Conservation (phyloP, 1,140 invertebrate species). For the Caenorhabditis inopinata region DNA sequence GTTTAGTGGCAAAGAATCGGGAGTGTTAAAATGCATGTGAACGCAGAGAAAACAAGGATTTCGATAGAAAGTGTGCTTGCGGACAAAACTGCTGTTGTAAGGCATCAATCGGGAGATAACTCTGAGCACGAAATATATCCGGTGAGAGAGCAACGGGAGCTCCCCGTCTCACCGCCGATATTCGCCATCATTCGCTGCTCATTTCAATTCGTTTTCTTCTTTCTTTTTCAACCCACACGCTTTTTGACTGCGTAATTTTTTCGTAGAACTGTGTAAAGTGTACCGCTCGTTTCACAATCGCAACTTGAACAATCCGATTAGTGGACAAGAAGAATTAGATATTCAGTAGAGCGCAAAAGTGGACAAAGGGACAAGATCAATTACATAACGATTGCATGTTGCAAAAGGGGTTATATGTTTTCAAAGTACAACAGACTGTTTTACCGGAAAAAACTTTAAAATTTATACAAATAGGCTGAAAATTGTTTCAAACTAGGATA, state of each 20-base stretch:
- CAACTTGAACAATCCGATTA: slow-evolving; percentile 34
- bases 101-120: slow-evolving; percentile 23
- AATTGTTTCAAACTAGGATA: no score
- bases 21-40: slow-evolving; percentile 28
- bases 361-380: slow-evolving; percentile 8
- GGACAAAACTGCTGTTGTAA: slow-evolving; percentile 18
- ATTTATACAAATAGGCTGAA: no score
- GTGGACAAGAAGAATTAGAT: slow-evolving; percentile 33
- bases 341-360: slow-evolving; percentile 26
- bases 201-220: slow-evolving; percentile 33
- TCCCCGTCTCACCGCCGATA: not conserved
- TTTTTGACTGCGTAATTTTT: slow-evolving; percentile 33
- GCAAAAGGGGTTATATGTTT: no score
- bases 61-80: not conserved
- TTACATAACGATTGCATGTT: slow-evolving; percentile 27
- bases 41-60: slow-evolving; percentile 23
- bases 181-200: slow-evolving; percentile 31
- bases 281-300: not conserved
- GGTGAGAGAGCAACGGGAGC: slow-evolving; percentile 11
- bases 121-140: slow-evolving; percentile 24
- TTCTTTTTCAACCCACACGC: slow-evolving; percentile 19
- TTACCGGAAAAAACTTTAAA: no score
- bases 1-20: not conserved
- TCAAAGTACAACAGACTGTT: no score
- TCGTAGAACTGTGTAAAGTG: slow-evolving; percentile 1